These are phyloP conservation scores for Setipinna tenuifilis DNA, from an alignment of 2,797 vertebrate genomes.

Conservation along the genomic window DNA sequence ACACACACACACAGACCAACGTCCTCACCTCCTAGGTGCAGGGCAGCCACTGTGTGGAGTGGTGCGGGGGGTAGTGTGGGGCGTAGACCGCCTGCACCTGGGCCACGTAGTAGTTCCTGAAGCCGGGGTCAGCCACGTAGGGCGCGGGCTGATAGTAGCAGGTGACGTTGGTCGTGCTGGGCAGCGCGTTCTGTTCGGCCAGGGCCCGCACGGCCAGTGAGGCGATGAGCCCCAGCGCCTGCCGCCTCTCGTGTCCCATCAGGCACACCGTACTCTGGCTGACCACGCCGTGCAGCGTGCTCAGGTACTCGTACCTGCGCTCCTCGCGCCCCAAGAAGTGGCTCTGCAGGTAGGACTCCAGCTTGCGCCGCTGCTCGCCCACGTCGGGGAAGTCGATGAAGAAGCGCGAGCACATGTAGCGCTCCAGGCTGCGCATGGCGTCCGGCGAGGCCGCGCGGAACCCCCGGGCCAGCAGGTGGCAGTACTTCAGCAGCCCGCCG, in stretches of 20 bases:
- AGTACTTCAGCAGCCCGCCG: slow-evolving; percentile 97
- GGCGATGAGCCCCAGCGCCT: slow-evolving; percentile 94
- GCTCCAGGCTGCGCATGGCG: slow-evolving; percentile 94
- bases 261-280: slow-evolving; percentile 98
- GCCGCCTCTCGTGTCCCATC: slow-evolving; percentile 96
- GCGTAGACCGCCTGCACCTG: slow-evolving; percentile 92
- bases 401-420: slow-evolving; percentile 99
- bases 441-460: slow-evolving; percentile 86
- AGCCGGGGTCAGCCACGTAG: slow-evolving; percentile 93
- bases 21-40: slow-evolving; percentile 73
- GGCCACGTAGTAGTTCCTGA: slow-evolving; percentile 97
- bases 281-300: slow-evolving; percentile 91
- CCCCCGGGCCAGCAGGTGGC: slow-evolving; percentile 95
- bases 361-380: slow-evolving; percentile 90
- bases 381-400: slow-evolving; percentile 97
- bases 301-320: slow-evolving; percentile 97
- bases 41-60: slow-evolving; percentile 81
- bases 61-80: slow-evolving; percentile 58
- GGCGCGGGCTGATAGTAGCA: slow-evolving; percentile 99
- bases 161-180: slow-evolving; percentile 94
- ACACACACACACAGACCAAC: slow-evolving; percentile 33
- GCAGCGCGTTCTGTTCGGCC: slow-evolving; percentile 94
- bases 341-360: slow-evolving; percentile 98
- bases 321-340: slow-evolving; percentile 97
- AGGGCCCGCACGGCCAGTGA: slow-evolving; percentile 91